Evolutionary conservation across 1,140 invertebrate species (phyloP), one percentile per base, ranked within the genome.

Genomic region (Drosophila kanapiae): DNA sequence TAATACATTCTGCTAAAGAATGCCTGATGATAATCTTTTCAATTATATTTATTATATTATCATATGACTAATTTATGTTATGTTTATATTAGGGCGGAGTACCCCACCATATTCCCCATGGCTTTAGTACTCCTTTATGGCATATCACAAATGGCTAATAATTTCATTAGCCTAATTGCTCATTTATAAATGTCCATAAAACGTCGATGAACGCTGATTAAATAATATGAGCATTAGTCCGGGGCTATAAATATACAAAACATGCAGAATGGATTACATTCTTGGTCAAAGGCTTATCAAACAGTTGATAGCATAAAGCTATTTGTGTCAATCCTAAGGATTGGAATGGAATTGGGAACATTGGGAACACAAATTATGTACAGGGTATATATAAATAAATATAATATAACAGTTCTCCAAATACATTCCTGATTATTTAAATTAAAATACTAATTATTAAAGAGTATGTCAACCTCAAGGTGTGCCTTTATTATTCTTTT

Each of bases 111-210:
- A 9, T 8, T 48, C 60, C 29, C 59, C 18, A 51, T 76, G 33
- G 65, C 53, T 49, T 53, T 76, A 67, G 64, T 82, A 83, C 48
- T 74, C 61, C 61, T 77, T 84, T 69, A 75, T 70, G 49, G 69
- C 45, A 69, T 80, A 84, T 80, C 63, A 33, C 71, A 49, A 42
- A 59, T 70, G 48, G 62, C 67, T 68, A 67, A 60, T 78, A 80
- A 84, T 84, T 80, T 84, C 59, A 72, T 68, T 72, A 80, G 62
- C 49, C 79, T 65, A 84, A 84, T 80, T 80, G 72, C 77, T 60
- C 31, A 64, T 65, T 71, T 77, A 37, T 59, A 70, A 76, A 49
- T 49, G 51, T 33, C 29, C 51, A 51, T 72, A 72, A 72, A 72
- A 59, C 42, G 23, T 43, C 45, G 65, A 70, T 72, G 67, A 51